These are phyloP conservation scores for Tachina lurida DNA, from an alignment of 2,888 invertebrate genomes.

Conservation along the genomic window DNA sequence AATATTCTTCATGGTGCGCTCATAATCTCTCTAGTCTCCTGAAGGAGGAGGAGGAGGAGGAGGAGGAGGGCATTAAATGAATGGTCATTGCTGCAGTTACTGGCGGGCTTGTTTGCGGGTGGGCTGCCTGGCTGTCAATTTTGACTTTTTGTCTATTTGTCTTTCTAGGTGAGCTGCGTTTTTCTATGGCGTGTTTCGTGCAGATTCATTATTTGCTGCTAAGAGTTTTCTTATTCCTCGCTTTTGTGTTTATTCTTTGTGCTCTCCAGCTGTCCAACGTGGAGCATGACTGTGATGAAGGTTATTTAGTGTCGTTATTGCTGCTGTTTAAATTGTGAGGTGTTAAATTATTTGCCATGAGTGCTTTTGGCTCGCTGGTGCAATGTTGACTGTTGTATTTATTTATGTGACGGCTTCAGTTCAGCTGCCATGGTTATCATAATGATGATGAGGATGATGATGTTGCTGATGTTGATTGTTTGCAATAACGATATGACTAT, in stretches of 20 bases:
- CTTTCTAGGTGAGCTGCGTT: background rate
- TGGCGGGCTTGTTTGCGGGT: slow-evolving; percentile 42
- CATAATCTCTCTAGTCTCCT: slow-evolving; percentile 23
- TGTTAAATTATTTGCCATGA: slow-evolving; percentile 68
- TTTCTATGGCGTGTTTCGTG: slow-evolving; percentile 1
- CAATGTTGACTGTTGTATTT: slow-evolving; percentile 13
- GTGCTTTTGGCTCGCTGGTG: slow-evolving; percentile 47
- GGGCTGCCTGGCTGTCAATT: slow-evolving; percentile 45
- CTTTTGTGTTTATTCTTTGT: slow-evolving; percentile 4
- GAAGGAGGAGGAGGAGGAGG: too few species aligned
- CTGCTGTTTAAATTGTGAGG: slow-evolving; percentile 57
- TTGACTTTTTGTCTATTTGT: slow-evolving; percentile 17
- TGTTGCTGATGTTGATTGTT: background rate
- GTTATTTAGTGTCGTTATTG: slow-evolving; percentile 42
- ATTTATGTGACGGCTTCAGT: slow-evolving; percentile 11
- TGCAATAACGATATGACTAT: background rate
- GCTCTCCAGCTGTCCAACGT: background rate
- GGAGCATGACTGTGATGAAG: slow-evolving; percentile 57
- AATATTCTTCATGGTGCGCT: slow-evolving; percentile 48
- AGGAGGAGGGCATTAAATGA: slow-evolving; percentile 4
- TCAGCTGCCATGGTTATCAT: background rate
- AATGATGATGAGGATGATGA: slow-evolving; percentile 23
- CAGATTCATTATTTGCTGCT: slow-evolving; percentile 31
- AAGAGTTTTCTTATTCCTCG: background rate
- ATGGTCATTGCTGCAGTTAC: background rate